Conservation (phyloP, 2,888 invertebrate genomes). For the Elegia similella region DNA sequence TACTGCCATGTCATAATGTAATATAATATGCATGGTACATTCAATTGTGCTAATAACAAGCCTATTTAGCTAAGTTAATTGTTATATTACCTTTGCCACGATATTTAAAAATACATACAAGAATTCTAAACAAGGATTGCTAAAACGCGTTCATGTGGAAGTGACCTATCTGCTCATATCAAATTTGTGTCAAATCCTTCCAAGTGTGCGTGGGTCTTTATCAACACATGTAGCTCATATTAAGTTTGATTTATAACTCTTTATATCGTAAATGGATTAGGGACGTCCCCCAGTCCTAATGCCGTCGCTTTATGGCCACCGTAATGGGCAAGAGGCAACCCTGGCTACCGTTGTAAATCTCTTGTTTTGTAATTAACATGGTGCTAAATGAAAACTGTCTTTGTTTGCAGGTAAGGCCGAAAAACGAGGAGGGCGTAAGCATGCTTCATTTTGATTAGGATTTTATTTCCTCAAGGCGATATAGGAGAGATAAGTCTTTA, state of each 20-base stretch:
- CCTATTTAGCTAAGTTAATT: too few relatives aligned
- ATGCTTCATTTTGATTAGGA: not conserved
- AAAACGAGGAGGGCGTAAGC: not conserved
- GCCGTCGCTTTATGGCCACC: conserved; percentile 62
- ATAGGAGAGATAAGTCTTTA: too few relatives aligned
- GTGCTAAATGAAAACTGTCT: conserved; percentile 44
- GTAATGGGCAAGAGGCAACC: conserved; percentile 49
- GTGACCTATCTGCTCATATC: too few relatives aligned
- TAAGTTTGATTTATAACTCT: conserved; percentile 81
- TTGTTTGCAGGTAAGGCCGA: conserved; percentile 60
- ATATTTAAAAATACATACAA: too few relatives aligned
- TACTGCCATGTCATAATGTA: too few relatives aligned
- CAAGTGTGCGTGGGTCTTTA: conserved; percentile 46
- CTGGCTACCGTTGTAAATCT: conserved; percentile 38
- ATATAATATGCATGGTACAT: too few relatives aligned
- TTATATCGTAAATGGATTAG: conserved; percentile 81
- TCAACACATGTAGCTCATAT: conserved; percentile 79
- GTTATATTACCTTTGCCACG: too few relatives aligned
- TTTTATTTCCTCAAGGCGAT: too few relatives aligned
- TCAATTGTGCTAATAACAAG: too few relatives aligned
- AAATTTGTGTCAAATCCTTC: too few relatives aligned
- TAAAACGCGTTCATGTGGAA: too few relatives aligned
- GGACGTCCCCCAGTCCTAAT: conserved; percentile 60
- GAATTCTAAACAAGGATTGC: not conserved
- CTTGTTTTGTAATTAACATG: conserved; percentile 51